Evolutionary conservation across 2,888 invertebrate species (phyloP).

Genomic region (Cepaea hortensis): DNA sequence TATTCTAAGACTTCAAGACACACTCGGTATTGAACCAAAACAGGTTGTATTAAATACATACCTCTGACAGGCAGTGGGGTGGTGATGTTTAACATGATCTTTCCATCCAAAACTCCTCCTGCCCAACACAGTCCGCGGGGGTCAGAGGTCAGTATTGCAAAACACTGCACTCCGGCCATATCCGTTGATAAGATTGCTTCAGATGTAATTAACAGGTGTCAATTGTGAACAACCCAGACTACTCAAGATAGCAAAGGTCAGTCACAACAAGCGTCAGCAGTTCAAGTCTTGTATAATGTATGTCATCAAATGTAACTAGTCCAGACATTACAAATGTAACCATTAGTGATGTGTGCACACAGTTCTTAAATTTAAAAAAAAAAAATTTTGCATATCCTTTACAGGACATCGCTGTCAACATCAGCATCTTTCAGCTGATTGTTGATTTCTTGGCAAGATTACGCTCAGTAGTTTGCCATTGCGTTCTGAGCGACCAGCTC

Average conservation of each 20-base stretch:
- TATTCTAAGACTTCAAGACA: too few species aligned
- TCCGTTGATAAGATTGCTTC: background rate
- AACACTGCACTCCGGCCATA: conserved; percentile 44
- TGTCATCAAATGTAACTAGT: background rate
- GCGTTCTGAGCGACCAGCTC: too few species aligned
- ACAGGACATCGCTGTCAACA: too few species aligned
- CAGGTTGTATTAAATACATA: background rate
- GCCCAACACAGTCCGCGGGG: conserved; percentile 51
- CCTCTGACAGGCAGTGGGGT: conserved; percentile 47
- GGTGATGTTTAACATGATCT: conserved; percentile 43
- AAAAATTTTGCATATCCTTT: too few species aligned
- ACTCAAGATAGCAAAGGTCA: background rate
- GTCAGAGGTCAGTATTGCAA: conserved; percentile 50
- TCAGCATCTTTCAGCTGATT: too few species aligned
- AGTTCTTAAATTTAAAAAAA: too few species aligned
- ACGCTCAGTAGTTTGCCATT: too few species aligned
- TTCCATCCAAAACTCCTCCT: conserved; percentile 46
- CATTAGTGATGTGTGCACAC: too few species aligned
- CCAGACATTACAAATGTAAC: background rate
- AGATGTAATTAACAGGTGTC: too few species aligned
- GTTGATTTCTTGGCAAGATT: too few species aligned
- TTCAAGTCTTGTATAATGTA: background rate
- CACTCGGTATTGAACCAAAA: too few species aligned
- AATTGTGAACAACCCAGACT: background rate
- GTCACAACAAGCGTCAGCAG: background rate